Percentiles rank a stretch among this genome's conserved stretches.
Conservation (phyloP, 2,113 vertebrate species). For the Tragelaphus strepsiceros region DNA sequence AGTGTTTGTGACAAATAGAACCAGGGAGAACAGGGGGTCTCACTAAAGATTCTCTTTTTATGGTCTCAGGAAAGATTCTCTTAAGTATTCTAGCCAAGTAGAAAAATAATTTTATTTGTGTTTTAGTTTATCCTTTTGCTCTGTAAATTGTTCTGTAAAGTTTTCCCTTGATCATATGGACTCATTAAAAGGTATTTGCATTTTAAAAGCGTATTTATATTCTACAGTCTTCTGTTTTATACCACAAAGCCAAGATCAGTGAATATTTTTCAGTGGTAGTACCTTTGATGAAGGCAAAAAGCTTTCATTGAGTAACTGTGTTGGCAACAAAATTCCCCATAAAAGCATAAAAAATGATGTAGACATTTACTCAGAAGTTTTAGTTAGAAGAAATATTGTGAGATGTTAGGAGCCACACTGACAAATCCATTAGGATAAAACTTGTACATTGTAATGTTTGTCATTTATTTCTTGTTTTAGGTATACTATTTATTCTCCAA, state of each 20-base stretch:
- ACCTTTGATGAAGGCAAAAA: constrained; percentile 14
- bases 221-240: constrained; percentile 19
- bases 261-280: background rate
- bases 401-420: background rate
- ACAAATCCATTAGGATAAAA: background rate
- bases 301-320: background rate
- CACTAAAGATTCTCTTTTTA: background rate
- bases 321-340: background rate
- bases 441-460: background rate
- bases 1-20: constrained; percentile 2
- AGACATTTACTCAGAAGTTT: background rate
- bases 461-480: constrained; percentile 75
- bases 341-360: background rate
- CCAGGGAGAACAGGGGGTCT: background rate
- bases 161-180: background rate
- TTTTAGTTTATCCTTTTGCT: constrained; percentile 38
- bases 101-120: constrained; percentile 28
- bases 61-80: background rate
- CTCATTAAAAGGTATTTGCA: constrained; percentile 2
- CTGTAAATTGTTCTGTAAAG: background rate
- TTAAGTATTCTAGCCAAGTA: background rate
- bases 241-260: background rate
- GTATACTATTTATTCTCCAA: constrained; percentile 97
- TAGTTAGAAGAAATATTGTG: background rate
- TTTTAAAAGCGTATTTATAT: constrained; percentile 35